Conservation (phyloP, 2,113 vertebrate species). For the Vulpes ferrilata region DNA sequence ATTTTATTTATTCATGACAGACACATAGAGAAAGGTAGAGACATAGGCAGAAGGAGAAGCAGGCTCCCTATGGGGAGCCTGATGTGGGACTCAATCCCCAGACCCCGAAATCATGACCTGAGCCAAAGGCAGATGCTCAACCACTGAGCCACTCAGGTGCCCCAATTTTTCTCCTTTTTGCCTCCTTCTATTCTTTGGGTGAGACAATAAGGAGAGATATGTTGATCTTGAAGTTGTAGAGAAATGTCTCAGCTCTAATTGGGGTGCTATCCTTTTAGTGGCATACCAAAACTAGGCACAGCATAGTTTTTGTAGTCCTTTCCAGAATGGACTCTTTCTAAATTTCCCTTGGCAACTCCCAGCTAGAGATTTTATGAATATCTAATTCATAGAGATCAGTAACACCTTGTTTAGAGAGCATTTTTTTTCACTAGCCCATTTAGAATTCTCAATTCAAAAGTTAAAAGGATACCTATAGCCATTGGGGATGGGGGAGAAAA, state of each 20-base stretch:
- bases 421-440: not conserved
- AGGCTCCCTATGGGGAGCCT: too few species aligned
- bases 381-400: constrained; percentile 7
- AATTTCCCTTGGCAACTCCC: not conserved
- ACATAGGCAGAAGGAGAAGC: too few species aligned
- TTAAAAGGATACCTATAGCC: not conserved
- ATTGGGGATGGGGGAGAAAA: not conserved
- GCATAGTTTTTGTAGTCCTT: not conserved
- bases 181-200: not conserved
- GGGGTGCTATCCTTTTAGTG: not conserved
- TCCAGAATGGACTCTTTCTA: not conserved
- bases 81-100: too few species aligned
- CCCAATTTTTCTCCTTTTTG: not conserved
- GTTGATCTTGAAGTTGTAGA: not conserved
- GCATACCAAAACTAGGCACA: not conserved
- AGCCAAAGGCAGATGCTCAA: too few species aligned
- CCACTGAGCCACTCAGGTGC: too few species aligned
- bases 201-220: not conserved
- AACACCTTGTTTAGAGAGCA: not conserved
- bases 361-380: not conserved
- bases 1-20: too few species aligned
- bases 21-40: too few species aligned
- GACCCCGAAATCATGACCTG: too few species aligned
- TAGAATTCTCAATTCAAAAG: not conserved
- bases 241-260: not conserved